Evolutionary conservation across 2,113 vertebrate genomes (phyloP), one percentile per base, ranked within the genome.

Genomic region (Anoura caudifer): DNA sequence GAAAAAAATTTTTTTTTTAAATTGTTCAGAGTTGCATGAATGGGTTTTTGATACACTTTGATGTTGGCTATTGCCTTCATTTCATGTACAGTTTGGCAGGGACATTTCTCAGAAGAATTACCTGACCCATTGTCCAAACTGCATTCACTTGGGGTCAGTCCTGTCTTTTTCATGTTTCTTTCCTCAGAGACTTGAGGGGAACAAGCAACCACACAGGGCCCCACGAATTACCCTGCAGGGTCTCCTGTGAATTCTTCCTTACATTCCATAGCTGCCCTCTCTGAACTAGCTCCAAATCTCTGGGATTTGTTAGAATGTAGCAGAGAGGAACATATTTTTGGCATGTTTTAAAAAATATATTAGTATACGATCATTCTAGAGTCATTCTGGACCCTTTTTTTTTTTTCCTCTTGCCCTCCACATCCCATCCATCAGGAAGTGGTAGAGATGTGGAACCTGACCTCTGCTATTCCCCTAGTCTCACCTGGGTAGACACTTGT

Each of bases 401-500:
- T 59, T 89, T 61, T 52, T 24, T 4, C 26, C 45, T 54, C 26
- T 73, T 43, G 36, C 2, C 16, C 20, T 15, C 33, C n/a, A 38
- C 2, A 52, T 41, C 36, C 65, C 28, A n/a, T 13, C 26, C 10
- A 0, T 28, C 22, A 80, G 84, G 77, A 91, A 26, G 20, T 38
- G 20, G 45, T 2, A 12, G 2, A 33, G 38, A 17, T 15, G 54
- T 4, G 50, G 73, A 36, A 38, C 20, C 1, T 1, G 22, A 76
- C 13, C 26, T 41, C 73, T 33, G 22, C 65, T 28, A 54, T 45
- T 4, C 1, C 14, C 17, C 26, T 10, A 0, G 0, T n/a, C 28
- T 38, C 56, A 20, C 43, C 33, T 17, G 31, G 41, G 45, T 11
- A 43, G 52, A 47, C n/a, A 20, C 41, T 52, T 59, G 61, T 86